Evolutionary conservation across 2,113 vertebrate species (phyloP), one percentile per base, ranked within the genome.

Genomic region (Pimephales promelas): DNA sequence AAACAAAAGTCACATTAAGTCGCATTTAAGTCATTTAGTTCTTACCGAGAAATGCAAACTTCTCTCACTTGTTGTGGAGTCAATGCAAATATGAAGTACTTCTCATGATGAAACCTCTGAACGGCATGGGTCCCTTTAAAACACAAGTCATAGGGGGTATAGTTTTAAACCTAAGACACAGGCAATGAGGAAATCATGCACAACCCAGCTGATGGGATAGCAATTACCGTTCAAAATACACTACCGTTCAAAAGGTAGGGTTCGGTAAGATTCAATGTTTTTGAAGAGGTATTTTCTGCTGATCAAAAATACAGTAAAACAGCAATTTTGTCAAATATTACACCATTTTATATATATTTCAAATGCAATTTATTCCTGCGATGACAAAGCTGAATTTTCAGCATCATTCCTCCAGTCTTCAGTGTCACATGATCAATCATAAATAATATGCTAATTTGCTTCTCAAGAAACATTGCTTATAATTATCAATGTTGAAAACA

Each of bases 1-100:
- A 26, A 82, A 10, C n/a, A 45, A 4, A 34, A 54, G 47, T 24
- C 4, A 62, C n/a, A 62, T 20, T 10, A 47, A 16, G 4, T 77
- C 28, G 22, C 5, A 79, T 18, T 45, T 2, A 54, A 68, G 34
- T 31, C 13, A 10, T 22, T 16, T 28, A 1, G 52, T 24, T 87
- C 90, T 91, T 95, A 99, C 97, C 98, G 96, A 89, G 98, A 99
- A 93, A 99, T 98, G 93, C 97, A 98, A 84, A 99, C 96, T 92
- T 99, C 97, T 92, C 97, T 95, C 89, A 99, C 97, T 92, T 99
- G 98, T 79, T 99, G 98, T 87, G 98, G 98, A 24, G 98, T 98
- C 94, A 99, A 89, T 76, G 98, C 98, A 93, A 99, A 99, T 91
- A 98, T 97, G 85, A 99, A 99, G 91, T 96, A 97, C 89, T 98